Evolutionary conservation across 2,113 vertebrate genomes (phyloP), one percentile per base, ranked within the genome.

Genomic region (Pseudopodoces humilis): DNA sequence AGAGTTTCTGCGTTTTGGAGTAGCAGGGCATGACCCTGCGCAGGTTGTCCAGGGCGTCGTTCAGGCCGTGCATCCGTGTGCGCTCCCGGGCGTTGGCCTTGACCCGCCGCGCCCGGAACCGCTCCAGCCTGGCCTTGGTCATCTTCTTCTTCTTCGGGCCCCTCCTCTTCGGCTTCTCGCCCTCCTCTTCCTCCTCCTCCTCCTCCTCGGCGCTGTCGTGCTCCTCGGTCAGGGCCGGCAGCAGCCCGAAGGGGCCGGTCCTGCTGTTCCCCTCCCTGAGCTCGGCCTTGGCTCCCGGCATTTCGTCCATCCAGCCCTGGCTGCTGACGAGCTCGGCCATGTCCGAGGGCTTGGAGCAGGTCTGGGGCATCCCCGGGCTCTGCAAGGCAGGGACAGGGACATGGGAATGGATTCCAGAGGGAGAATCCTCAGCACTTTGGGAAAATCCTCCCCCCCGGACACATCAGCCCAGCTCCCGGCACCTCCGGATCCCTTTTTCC

Each of bases 111-210:
- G 98, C 98, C 53, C 98, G 98, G 96, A 99, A 99, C 72, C 99
- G 88, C 94, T 99, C 99, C 94, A 99, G 76, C 85, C 99, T 98
- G 3, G 99, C 99, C 98, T 99, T 99, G 74, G 99, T 99, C 99
- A 99, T 99, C 93, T 99, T 99, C 98, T 99, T 99, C 98, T 99
- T 99, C 97, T 99, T 99, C 16, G 99, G 99, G 31, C 99, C 99
- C 74, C 99, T 98, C 60, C 99, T 98, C 94, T 99, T 99, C 11
- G 99, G 99, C 68, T 97, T 98, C 65, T 98, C 98, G 13, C 95
- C 94, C 2, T 98, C 98, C 3, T 98, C 98, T 2, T 97, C 97
- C 4, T 97, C 95, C 23, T 98, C 98, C 11, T 85, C 83, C 25
- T 84, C 77, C 41, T 63, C 85, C 43, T 99, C 99, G 3, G 83